phyloP scores from a whole-genome alignment of 2,113 vertebrate genomes.

The Eulemur macaco region DNA sequence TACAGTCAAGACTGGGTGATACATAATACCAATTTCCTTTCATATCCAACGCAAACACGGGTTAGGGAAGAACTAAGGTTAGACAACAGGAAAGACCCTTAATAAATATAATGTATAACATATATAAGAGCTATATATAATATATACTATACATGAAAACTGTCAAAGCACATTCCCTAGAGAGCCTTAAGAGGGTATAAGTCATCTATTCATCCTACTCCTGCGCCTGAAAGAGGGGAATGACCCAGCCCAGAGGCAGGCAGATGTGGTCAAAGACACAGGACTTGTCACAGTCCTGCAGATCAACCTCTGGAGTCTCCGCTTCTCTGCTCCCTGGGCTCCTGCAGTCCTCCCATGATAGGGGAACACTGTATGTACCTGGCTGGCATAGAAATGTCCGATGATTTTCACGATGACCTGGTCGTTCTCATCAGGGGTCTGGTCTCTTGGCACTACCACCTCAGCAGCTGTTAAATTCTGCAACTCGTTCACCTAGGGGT shows the following conservation, averaged over 20 bases:
- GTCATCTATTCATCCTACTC: not conserved
- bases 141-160: accelerated
- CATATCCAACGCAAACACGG: not conserved
- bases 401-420: conserved; percentile 98
- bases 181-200: not conserved
- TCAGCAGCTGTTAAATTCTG: conserved; percentile 97
- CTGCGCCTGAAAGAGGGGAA: not conserved
- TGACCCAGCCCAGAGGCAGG: not conserved
- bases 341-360: not conserved
- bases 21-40: not conserved
- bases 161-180: not conserved
- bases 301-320: too few species aligned
- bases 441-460: conserved; percentile 95
- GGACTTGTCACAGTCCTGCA: not conserved
- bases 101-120: not conserved
- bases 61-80: not conserved
- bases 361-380: conserved; percentile 81
- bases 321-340: not conserved
- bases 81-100: not conserved
- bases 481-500: conserved; percentile 92
- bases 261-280: not conserved
- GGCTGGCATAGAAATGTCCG: conserved; percentile 98
- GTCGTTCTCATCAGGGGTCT: conserved; percentile 95
- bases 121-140: not conserved
- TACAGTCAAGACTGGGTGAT: not conserved